Evolutionary conservation across 2,888 invertebrate genomes (phyloP).

Genomic region (Drosophila pseudotalamancana): DNA sequence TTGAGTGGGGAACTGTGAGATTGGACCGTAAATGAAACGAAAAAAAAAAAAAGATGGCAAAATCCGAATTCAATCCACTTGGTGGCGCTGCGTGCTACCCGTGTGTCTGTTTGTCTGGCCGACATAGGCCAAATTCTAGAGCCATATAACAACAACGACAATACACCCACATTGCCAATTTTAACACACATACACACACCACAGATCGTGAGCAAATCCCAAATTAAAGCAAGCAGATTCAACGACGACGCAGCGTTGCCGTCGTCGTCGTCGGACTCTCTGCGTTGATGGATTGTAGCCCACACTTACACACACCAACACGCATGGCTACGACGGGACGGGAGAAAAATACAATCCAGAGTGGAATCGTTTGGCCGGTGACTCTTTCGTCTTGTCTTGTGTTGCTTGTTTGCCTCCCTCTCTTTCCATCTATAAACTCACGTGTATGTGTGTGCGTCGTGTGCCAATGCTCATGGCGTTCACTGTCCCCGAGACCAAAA

Average conservation of each 20-base stretch:
- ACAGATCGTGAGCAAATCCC: slow-evolving; percentile 71
- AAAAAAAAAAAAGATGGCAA: slow-evolving; percentile 31
- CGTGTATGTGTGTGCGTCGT: slow-evolving; percentile 52
- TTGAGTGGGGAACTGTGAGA: slow-evolving; percentile 18
- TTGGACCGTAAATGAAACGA: slow-evolving; percentile 24
- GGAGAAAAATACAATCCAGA: slow-evolving; percentile 62
- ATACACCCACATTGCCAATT: slow-evolving; percentile 54
- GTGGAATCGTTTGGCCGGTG: slow-evolving; percentile 60
- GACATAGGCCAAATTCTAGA: slow-evolving; percentile 33
- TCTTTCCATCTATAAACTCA: slow-evolving; percentile 31
- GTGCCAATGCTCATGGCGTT: slow-evolving; percentile 70
- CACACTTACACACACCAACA: slow-evolving; percentile 23
- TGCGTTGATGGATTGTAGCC: slow-evolving; percentile 69
- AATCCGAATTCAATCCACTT: slow-evolving; percentile 73
- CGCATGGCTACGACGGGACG: slow-evolving; percentile 27
- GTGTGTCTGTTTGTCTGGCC: slow-evolving; percentile 7
- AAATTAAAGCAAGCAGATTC: slow-evolving; percentile 74
- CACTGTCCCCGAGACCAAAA: slow-evolving; percentile 59
- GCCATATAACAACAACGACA: slow-evolving; percentile 21
- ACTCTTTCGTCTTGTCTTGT: slow-evolving; percentile 55
- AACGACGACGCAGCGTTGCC: slow-evolving; percentile 40
- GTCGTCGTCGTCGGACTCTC: slow-evolving; percentile 23
- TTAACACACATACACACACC: slow-evolving; percentile 20
- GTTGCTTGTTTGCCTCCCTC: slow-evolving; percentile 34
- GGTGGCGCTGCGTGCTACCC: slow-evolving; percentile 12